Evolutionary conservation across 2,113 vertebrate genomes (phyloP).

Genomic region (Phyllostomus hastatus): DNA sequence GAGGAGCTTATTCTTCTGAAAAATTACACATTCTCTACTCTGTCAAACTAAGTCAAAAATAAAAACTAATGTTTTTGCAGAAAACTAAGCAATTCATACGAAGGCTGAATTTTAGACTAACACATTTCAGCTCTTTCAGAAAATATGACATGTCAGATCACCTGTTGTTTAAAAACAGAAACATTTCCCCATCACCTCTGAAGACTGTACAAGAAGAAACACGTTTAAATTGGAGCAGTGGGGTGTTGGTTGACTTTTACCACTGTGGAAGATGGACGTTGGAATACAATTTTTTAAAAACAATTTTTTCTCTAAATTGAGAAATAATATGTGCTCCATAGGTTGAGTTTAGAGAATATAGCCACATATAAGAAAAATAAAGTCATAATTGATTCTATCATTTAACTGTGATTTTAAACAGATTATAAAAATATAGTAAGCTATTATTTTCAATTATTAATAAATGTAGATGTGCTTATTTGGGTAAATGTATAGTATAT

Average conservation of each 20-base stretch:
- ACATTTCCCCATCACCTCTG: not conserved
- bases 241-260: slow-evolving; percentile 21
- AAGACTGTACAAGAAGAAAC: slow-evolving; percentile 22
- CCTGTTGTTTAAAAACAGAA: slow-evolving; percentile 54
- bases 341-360: slow-evolving; percentile 4
- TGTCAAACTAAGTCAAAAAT: slow-evolving; percentile 53
- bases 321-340: not conserved
- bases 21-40: not conserved
- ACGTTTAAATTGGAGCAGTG: slow-evolving; percentile 52
- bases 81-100: slow-evolving; percentile 33
- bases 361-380: not conserved
- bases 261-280: not conserved
- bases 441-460: slow-evolving; percentile 12
- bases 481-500: not conserved
- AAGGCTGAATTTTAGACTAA: slow-evolving; percentile 40
- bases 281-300: not conserved
- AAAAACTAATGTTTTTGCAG: slow-evolving; percentile 35
- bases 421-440: not conserved
- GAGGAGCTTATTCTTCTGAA: not conserved
- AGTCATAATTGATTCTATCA: not conserved
- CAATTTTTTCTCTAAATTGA: not conserved
- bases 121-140: slow-evolving; percentile 40
- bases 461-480: not conserved
- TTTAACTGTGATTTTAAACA: slow-evolving; percentile 10
- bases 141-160: slow-evolving; percentile 44